Percentiles rank a stretch among this genome's conserved stretches.
Evolutionary conservation across 2,113 vertebrate species (phyloP).

Genomic region (Phylloscopus trochilus): DNA sequence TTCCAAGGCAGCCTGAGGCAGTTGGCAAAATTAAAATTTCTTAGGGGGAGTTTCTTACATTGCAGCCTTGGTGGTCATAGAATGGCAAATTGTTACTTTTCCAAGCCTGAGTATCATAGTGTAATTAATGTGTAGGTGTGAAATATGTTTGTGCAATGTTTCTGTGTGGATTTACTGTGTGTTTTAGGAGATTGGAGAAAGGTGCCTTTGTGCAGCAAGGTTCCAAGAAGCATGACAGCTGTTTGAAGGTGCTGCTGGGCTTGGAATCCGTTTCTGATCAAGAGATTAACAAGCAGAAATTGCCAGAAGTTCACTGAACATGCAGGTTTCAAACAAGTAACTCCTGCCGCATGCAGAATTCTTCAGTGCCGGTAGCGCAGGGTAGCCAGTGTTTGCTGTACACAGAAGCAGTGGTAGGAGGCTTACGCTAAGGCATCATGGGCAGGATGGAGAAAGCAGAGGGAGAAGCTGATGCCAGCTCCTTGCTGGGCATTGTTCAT

Average conservation of each 20-base stretch:
- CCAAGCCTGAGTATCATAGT: not conserved
- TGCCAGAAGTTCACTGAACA: not conserved
- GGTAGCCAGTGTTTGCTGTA: rapidly evolving
- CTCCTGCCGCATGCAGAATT: not conserved
- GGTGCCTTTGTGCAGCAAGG: not conserved
- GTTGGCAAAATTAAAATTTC: not conserved
- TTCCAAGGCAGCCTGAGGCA: not conserved
- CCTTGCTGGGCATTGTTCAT: not conserved
- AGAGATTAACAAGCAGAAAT: not conserved
- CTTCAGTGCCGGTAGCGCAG: rapidly evolving
- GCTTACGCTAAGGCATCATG: not conserved
- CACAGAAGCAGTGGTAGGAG: not conserved
- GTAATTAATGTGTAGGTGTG: not conserved
- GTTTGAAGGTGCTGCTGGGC: not conserved
- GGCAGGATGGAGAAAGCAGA: not conserved
- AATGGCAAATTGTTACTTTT: not conserved
- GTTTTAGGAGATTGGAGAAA: not conserved
- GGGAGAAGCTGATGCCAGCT: not conserved
- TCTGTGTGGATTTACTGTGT: not conserved
- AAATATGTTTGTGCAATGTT: not conserved
- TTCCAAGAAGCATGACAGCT: not conserved
- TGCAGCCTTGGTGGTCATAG: not conserved
- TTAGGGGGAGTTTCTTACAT: not conserved
- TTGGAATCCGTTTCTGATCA: not conserved
- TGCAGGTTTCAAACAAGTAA: not conserved